A percentile compares a stretch with the other conserved stretches of the same genome.
phyloP scores from a whole-genome alignment of 2,888 invertebrate species.

The Platycnemis pennipes region DNA sequence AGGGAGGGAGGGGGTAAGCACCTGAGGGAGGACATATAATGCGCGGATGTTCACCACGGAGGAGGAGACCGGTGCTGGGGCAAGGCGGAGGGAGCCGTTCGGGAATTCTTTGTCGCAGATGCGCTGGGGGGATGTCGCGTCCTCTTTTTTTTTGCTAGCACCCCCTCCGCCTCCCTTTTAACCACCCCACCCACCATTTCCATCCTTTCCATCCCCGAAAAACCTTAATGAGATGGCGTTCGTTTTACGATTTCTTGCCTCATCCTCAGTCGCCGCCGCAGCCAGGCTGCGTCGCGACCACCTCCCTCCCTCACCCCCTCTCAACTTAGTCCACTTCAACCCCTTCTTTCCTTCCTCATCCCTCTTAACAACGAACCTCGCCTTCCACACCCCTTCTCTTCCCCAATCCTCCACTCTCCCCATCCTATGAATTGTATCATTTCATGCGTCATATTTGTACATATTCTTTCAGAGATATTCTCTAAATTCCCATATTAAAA shows the following conservation, averaged over 20 bases:
- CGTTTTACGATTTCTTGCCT: constrained; percentile 31
- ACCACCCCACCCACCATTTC: not conserved
- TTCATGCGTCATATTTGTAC: too few species aligned
- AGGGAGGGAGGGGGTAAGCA: not conserved
- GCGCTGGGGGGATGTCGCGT: not conserved
- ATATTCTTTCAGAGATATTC: too few species aligned
- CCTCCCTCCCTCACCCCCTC: not conserved
- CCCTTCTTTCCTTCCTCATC: too few species aligned
- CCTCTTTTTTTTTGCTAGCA: not conserved
- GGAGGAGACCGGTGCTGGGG: not conserved
- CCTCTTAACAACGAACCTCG: not conserved
- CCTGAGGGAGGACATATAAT: constrained; percentile 23
- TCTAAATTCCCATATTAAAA: too few species aligned
- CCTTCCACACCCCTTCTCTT: not conserved
- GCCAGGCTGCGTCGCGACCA: not conserved
- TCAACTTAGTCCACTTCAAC: too few species aligned
- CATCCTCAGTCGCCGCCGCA: not conserved
- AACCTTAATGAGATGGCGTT: constrained; percentile 29
- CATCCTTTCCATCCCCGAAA: not conserved
- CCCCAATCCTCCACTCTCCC: too few species aligned
- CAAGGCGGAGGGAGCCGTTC: not conserved
- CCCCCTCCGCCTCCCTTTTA: too few species aligned
- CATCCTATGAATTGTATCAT: too few species aligned
- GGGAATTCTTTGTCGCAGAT: constrained; percentile 8
- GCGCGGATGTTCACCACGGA: not conserved